Conservation (phyloP, 2,888 invertebrate species). For the Lydus trimaculatus region DNA sequence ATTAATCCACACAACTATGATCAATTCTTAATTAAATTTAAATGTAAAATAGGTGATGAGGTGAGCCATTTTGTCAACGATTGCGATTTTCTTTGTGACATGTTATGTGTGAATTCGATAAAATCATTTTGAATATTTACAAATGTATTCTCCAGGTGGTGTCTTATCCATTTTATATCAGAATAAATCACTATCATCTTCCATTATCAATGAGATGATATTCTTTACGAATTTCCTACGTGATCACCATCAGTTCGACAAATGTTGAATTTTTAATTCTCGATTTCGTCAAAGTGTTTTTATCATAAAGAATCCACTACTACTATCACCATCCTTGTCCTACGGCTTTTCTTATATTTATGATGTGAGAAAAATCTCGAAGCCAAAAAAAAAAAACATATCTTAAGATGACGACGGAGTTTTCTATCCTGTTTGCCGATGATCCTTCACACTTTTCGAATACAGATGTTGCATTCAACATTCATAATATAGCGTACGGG, state of each 20-base stretch:
- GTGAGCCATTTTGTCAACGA: not conserved
- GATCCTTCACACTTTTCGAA: conserved; percentile 44
- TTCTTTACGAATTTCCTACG: conserved; percentile 29
- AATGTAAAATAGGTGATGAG: not conserved
- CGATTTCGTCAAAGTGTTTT: conserved; percentile 48
- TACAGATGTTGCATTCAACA: conserved; percentile 61
- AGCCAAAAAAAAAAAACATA: conserved; percentile 34
- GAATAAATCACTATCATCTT: conserved; percentile 14
- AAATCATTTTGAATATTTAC: not conserved
- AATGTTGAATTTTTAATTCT: conserved; percentile 54
- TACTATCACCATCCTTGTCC: not conserved
- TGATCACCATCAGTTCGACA: conserved; percentile 44
- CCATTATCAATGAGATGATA: conserved; percentile 19
- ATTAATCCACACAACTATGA: not conserved
- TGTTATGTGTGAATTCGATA: not conserved
- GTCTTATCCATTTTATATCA: not conserved
- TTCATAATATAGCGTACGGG: conserved; percentile 57
- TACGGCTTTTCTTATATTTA: conserved; percentile 43
- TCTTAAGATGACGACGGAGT: conserved; percentile 46
- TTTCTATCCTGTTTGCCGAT: conserved; percentile 38
- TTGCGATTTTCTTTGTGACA: not conserved
- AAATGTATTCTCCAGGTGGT: not conserved
- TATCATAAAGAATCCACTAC: conserved; percentile 39
- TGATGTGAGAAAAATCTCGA: conserved; percentile 42
- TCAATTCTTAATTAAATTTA: not conserved